Base-by-base conservation (phyloP, 2,888 invertebrate species). In the Camptogramma bilineatum region DNA sequence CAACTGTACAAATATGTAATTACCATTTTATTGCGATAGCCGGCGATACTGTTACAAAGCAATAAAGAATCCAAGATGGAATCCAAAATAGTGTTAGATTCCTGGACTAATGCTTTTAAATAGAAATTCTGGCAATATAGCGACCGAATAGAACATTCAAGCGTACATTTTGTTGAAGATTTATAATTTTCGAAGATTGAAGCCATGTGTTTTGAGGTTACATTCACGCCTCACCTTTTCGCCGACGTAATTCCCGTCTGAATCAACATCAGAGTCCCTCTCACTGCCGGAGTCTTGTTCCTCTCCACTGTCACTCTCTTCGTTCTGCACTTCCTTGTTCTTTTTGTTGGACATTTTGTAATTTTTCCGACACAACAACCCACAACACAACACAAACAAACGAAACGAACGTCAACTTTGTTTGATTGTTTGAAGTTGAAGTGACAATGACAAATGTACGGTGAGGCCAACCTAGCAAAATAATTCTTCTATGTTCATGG, bases 181-280 rank as follows among this genome's bases (percentile, higher is more conserved):
- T 44, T 4, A 7, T 17, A 44, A 16, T 4, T 31, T 24, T 52
- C 18, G 39, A 31, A 42, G 55, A 48, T 44, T 52, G 42, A 10
- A 65, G 73, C 87, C 90, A 89, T 89, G 90, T 84, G 88, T 82
- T 80, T 81, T 69, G 61, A 90, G 91, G 91, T 91, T 91, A 91
- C 82, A 73, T 76, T 69, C 50, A 64, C 64, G 57, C 57, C 75
- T 64, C 78, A 94, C 95, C 88, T 94, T 94, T 63, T 94, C 94
- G 39, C 94, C 94, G 24, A 93, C 86, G 71, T 89, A 94, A 52
- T 94, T 92, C 21, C 91, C 91, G 66, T 92, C 93, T 0, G 92
- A 92, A 76, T 93, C 93, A 13, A 91, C 83, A 72, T 93, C 93
- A 0, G 93, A 93, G 69, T 90, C 92, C 55, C 77, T 83, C 73